phyloP scores from a whole-genome alignment of 2,113 vertebrate species.

The Hemiprocne comata region DNA sequence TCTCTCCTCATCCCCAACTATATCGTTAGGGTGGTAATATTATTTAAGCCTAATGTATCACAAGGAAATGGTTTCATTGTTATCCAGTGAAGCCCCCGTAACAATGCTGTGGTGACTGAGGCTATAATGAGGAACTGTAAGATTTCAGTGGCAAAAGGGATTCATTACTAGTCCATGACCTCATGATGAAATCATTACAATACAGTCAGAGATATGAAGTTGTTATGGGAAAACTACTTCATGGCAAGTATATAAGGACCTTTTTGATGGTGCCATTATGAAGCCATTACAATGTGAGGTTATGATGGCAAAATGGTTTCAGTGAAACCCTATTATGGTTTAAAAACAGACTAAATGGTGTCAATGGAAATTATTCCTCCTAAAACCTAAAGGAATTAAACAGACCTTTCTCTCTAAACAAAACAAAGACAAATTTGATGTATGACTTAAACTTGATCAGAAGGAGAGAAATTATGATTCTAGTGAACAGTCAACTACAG shows the following conservation, averaged over 20 bases:
- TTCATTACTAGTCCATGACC: slow-evolving; percentile 54
- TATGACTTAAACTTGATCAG: background rate
- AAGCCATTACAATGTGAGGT: slow-evolving; percentile 40
- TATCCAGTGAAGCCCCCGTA: background rate
- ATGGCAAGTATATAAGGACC: slow-evolving; percentile 21
- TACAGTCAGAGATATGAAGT: slow-evolving; percentile 48
- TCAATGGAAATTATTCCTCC: slow-evolving; percentile 5
- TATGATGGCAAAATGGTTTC: slow-evolving; percentile 36
- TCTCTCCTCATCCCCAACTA: background rate
- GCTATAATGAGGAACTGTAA: slow-evolving; percentile 42
- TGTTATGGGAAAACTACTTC: slow-evolving; percentile 55
- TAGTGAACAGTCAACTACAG: background rate
- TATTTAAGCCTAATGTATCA: slow-evolving; percentile 22
- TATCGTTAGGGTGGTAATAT: slow-evolving; percentile 13
- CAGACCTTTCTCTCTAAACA: background rate
- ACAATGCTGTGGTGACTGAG: slow-evolving; percentile 8
- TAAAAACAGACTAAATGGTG: slow-evolving; percentile 45
- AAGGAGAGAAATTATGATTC: background rate
- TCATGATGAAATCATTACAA: slow-evolving; percentile 60
- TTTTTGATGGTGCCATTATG: slow-evolving; percentile 19
- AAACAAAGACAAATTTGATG: background rate
- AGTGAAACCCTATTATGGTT: slow-evolving; percentile 16
- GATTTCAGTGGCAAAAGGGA: slow-evolving; percentile 37
- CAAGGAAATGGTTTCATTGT: slow-evolving; percentile 17
- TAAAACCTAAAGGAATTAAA: slow-evolving; percentile 8